Base-by-base conservation (phyloP, 2,888 invertebrate species). In the Amphipoea oculea region DNA sequence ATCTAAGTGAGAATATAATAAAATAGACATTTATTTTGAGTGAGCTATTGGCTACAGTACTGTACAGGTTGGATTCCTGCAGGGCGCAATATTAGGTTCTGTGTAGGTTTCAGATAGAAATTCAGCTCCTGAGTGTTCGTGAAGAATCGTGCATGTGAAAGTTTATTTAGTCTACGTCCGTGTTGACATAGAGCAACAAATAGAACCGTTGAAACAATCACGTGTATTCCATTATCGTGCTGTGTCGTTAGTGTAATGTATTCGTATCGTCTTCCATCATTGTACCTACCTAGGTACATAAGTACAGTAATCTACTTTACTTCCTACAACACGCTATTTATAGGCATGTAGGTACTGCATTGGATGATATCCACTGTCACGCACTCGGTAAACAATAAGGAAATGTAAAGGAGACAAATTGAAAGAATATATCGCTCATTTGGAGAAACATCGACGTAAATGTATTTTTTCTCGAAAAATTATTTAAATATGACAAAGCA, bases 231-330 rank as follows among this genome's bases (percentile, higher is more conserved):
- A 83, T 83, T 62, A 77, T 62, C 83, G 23, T 20, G 42, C 29
- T 68, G 62, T 54, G 67, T 54, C 36, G 36, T 40, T 23, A 23
- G 6, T 62, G 80, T 78, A 83, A 77, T 62, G 40, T 40, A 68
- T 29, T 54, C 14, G 45, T 68, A 68, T 80, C 54, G 62, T 80
- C 78, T 80, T 83, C 83, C 67, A 80, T 77, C 54, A 40, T 45
- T 62, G 51, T 29, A 78, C 11, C 23, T 73, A 45, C 20, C 3
- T 23, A 29, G 29, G 29, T 29, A 40, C 17, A 7, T 63, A 62
- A 0, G 20, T 48, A 48, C 20, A n/a, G 36, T 80, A 73, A 54
- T 54, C 45, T 29, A 54, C n/a, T 60, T 75, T 20, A 75, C 54
- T 81, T 80, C 83, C 62, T 77, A 29, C 71, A 40, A 29, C 45